phyloP scores from a whole-genome alignment of 2,113 vertebrate species.

The Beaufortia kweichowensis region DNA sequence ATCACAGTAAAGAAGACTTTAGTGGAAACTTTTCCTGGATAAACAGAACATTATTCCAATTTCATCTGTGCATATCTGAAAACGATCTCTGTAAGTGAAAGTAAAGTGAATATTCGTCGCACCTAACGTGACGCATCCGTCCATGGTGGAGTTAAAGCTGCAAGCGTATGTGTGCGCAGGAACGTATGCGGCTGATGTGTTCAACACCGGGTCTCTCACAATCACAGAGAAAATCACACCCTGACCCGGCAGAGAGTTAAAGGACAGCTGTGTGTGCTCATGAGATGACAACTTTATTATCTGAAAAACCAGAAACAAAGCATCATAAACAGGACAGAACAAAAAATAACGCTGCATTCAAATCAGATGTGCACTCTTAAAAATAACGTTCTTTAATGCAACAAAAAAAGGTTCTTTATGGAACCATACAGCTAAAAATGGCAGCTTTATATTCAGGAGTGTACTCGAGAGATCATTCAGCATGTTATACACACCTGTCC shows the following conservation, averaged over 20 bases:
- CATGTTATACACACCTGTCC: too few relatives aligned
- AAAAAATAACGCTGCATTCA: background rate
- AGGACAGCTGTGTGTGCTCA: constrained; percentile 75
- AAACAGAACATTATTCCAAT: background rate
- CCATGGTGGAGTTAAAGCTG: constrained; percentile 76
- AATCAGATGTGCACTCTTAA: too few relatives aligned
- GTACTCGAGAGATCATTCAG: too few relatives aligned
- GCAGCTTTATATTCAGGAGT: too few relatives aligned
- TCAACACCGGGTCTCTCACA: constrained; percentile 83
- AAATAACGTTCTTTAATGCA: too few relatives aligned
- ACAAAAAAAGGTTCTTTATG: too few relatives aligned
- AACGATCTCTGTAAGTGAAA: too few relatives aligned
- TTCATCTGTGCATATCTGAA: background rate
- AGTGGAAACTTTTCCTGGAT: constrained; percentile 82
- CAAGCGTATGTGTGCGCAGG: constrained; percentile 91
- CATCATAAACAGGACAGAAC: background rate
- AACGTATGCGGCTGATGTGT: constrained; percentile 86
- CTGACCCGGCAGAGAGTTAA: constrained; percentile 86
- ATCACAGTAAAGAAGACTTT: constrained; percentile 86
- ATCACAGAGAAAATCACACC: constrained; percentile 91
- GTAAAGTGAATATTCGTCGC: constrained; percentile 15
- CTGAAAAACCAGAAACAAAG: constrained; percentile 63
- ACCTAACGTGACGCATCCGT: constrained; percentile 83
- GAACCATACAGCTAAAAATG: too few relatives aligned
- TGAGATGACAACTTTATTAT: constrained; percentile 75